phyloP scores from a whole-genome alignment of 2,888 invertebrate genomes.

The Cantharis nigra region DNA sequence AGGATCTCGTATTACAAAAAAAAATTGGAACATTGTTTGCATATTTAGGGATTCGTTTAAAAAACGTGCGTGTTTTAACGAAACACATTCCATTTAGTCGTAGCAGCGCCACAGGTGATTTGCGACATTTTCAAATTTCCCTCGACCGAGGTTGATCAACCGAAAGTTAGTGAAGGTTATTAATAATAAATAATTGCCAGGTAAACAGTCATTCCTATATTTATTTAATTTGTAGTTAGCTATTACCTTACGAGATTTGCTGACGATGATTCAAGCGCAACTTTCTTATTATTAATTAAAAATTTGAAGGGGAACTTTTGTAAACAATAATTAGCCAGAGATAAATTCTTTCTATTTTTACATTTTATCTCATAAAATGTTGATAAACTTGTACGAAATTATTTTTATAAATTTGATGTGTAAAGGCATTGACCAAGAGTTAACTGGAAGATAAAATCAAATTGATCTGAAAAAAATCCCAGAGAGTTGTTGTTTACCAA shows the following conservation, averaged over 20 bases:
- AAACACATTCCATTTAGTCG: neutral
- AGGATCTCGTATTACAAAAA: too few species aligned
- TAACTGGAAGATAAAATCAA: neutral
- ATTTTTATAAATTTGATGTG: neutral
- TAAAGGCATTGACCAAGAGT: neutral
- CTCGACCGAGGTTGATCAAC: neutral
- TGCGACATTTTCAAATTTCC: neutral
- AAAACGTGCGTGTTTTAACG: too few species aligned
- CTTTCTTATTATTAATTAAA: neutral
- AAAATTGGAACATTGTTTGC: neutral
- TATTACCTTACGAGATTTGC: neutral
- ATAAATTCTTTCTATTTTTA: neutral
- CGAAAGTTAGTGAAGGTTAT: neutral
- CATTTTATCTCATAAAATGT: neutral
- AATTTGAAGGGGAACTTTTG: neutral
- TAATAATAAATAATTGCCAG: neutral
- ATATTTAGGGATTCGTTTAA: too few species aligned
- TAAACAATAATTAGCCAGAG: neutral
- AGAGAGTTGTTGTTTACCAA: neutral
- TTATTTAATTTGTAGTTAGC: neutral
- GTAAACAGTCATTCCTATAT: neutral
- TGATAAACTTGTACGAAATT: neutral
- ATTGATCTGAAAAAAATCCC: neutral
- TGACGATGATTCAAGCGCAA: neutral
- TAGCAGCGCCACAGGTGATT: neutral